phyloP scores from a whole-genome alignment of 37 sponge, comb jelly and placozoan genomes.

The Cliona cf. orientalis region DNA sequence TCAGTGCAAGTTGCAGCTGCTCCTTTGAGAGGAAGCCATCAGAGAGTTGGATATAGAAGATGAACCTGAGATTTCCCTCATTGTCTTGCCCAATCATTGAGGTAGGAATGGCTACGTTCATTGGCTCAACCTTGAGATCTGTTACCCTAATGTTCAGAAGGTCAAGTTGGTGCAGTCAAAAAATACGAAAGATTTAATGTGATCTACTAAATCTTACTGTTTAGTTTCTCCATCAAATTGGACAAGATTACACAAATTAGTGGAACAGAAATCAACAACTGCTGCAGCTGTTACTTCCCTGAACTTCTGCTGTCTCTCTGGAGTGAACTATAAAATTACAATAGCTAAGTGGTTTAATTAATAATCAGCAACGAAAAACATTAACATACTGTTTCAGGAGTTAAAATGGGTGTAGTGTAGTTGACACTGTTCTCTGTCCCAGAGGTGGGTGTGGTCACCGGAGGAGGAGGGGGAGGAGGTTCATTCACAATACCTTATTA shows the following conservation, averaged over 20 bases:
- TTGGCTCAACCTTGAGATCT: not conserved
- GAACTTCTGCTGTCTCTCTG: not conserved
- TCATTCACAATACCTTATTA: slow-evolving; percentile 10
- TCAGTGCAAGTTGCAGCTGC: not conserved
- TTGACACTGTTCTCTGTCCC: not conserved
- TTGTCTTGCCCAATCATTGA: not conserved
- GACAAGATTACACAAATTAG: not conserved
- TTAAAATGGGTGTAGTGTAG: slow-evolving; percentile 1
- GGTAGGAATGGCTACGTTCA: not conserved
- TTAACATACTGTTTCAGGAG: slow-evolving; percentile 10
- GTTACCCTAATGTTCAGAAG: not conserved
- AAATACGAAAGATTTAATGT: not conserved
- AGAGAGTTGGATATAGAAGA: not conserved
- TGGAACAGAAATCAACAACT: not conserved
- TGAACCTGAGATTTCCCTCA: not conserved
- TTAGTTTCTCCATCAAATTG: not conserved
- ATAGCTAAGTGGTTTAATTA: not conserved
- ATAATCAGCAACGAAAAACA: not conserved
- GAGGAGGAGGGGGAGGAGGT: slow-evolving; percentile 5
- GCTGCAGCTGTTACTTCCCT: not conserved
- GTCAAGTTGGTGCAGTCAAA: not conserved
- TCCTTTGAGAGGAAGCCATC: slow-evolving; percentile 11
- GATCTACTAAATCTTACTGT: not conserved
- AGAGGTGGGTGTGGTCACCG: not conserved
- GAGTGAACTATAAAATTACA: slow-evolving; percentile 3